Conservation (phyloP, 2,113 vertebrate species). For the Nyctibius bracteatus region DNA sequence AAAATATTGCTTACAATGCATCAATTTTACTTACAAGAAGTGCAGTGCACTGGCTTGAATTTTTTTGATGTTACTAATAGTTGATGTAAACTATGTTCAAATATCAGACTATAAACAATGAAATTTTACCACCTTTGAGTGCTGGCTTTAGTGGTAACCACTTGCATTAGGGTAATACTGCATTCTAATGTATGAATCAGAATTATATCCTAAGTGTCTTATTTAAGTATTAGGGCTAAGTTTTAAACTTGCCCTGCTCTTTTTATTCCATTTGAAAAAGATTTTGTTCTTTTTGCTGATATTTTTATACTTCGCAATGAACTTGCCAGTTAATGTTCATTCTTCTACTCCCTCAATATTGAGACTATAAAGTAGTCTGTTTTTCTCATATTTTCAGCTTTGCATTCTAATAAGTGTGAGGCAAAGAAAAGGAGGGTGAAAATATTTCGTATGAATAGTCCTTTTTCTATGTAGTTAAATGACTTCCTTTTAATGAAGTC, state of each 20-base stretch:
- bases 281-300: not conserved
- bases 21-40: not conserved
- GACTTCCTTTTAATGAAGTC: not conserved
- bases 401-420: slow-evolving; percentile 13
- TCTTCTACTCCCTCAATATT: not conserved
- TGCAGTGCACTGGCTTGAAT: not conserved
- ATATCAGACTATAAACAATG: not conserved
- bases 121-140: not conserved
- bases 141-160: not conserved
- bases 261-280: not conserved
- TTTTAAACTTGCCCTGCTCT: not conserved
- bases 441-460: not conserved
- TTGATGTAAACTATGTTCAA: not conserved
- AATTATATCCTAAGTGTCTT: not conserved
- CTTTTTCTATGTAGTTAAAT: not conserved
- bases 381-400: slow-evolving; percentile 46
- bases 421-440: not conserved
- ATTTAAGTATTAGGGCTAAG: not conserved
- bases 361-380: slow-evolving; percentile 1
- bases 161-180: not conserved
- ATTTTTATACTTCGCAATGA: slow-evolving; percentile 4
- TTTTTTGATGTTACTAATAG: not conserved
- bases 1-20: not conserved
- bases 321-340: slow-evolving; percentile 21
- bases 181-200: not conserved